Base-by-base conservation (phyloP, 1,140 invertebrate genomes). In the Sycobia sp. region DNA sequence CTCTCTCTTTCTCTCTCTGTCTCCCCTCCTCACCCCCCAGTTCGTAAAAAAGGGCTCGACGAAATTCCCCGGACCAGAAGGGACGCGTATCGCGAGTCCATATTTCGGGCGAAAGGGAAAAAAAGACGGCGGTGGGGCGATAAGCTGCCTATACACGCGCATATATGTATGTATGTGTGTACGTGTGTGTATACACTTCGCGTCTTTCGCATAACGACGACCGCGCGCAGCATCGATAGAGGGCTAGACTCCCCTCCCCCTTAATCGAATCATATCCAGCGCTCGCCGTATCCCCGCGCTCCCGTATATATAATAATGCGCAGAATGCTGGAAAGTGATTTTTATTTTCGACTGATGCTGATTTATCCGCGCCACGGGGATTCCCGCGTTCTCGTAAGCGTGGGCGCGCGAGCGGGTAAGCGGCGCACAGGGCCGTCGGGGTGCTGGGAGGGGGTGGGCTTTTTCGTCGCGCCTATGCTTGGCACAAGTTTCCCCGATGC, bases 341-440 rank as follows among this genome's bases (percentile, higher is more conserved):
- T 82, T 81, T 81, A 79, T 80, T 79, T 77, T 76, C 70, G 69
- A 66, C 64, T 78, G 73, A 80, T 79, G 72, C 78, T 80, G 77
- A 81, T 79, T 82, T 81, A 81, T 78, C 69, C 67, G 22, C 61
- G 55, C 56, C n/a, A 11, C 20, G 65, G 58, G 65, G 58, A 39
- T 39, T 18, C 25, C 18, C 20, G 29, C 29, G 29, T n/a, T n/a
- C n/a, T n/a, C n/a, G n/a, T n/a, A n/a, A n/a, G n/a, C n/a, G n/a
- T n/a, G n/a, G n/a, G n/a, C n/a, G n/a, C n/a, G n/a, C n/a, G n/a
- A n/a, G n/a, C n/a, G n/a, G n/a, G n/a, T n/a, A n/a, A n/a, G n/a
- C n/a, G n/a, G n/a, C n/a, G n/a, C n/a, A n/a, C n/a, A n/a, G n/a
- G n/a, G n/a, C n/a, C 51, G 20, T 1, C 0, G 39, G 16, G 39